A percentile compares a stretch with the other conserved stretches of the same genome.
Conservation (phyloP, 2,113 vertebrate genomes). For the Bos javanicus region DNA sequence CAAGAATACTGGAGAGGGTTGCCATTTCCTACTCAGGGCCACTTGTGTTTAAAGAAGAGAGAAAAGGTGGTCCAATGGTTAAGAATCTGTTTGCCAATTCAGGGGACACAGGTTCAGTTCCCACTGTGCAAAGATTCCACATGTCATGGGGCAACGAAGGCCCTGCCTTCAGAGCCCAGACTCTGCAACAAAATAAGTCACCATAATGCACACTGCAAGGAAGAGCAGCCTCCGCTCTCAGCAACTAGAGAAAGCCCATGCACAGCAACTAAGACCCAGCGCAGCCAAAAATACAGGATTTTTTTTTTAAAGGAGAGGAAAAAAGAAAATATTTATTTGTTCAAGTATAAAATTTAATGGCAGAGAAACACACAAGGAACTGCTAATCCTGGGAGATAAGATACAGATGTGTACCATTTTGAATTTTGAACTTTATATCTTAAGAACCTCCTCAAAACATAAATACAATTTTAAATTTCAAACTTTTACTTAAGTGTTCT, state of each 20-base stretch:
- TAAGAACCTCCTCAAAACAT: background rate
- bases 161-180: background rate
- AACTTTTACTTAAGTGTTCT: background rate
- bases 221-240: background rate
- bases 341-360: slow-evolving; percentile 7
- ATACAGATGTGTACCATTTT: background rate
- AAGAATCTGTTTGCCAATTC: background rate
- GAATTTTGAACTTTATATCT: background rate
- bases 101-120: background rate
- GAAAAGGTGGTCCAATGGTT: background rate
- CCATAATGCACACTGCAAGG: background rate
- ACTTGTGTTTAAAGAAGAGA: background rate
- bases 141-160: background rate
- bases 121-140: background rate
- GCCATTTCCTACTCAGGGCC: background rate
- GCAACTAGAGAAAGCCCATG: background rate
- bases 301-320: background rate
- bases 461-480: background rate
- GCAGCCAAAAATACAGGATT: background rate
- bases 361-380: background rate
- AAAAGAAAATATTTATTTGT: background rate
- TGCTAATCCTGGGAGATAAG: background rate
- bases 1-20: background rate
- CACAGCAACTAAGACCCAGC: background rate
- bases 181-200: background rate